Base-by-base conservation (phyloP, 2,113 vertebrate species). In the Sturnira hondurensis region DNA sequence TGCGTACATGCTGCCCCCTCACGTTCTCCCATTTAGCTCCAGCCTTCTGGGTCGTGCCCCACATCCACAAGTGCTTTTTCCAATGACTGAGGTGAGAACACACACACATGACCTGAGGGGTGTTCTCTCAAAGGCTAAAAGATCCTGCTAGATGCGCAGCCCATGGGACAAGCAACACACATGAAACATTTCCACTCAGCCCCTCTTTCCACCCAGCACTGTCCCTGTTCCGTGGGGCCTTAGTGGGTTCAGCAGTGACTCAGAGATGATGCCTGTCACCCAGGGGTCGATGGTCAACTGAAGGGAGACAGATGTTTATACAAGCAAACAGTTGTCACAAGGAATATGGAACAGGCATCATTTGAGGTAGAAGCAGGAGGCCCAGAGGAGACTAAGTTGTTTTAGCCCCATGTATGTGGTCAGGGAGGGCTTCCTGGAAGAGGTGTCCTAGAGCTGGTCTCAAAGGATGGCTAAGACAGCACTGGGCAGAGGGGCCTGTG, bases 81-180 rank as follows among this genome's bases (percentile, higher is more conserved):
- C 24, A 14, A 5, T 13, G 58, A 56, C 81, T 2, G 0, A 4
- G 74, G 6, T 5, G 67, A 50, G 56, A 41, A 80, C 19, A 7
- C 5, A 28, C 5, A 22, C 47, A 50, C 8, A 0, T 0, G 13
- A 26, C 26, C 22, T 3, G 17, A 0, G 41, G 22, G 12, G 41
- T 43, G 22, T 58, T 3, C 11, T 31, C 22, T 45, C 33, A 8
- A 11, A 28, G 10, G 38, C 54, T n/a, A 10, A 22, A 38, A 2
- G 73, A 24, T 7, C 76, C 2, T 16, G 22, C 14, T 7, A 33
- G 41, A 56, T 8, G 1, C 1, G 4, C 9, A 63, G 50, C 19
- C 13, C 7, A 0, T 22, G 80, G 24, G 65, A 47, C 26, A 41
- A 11, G 36, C 2, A 5, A 6, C 50, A 24, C 0, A 0, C 0